A percentile compares a stretch with the other conserved stretches of the same genome.
phyloP scores from a whole-genome alignment of 1,140 invertebrate species.

The Olivierus martensii region DNA sequence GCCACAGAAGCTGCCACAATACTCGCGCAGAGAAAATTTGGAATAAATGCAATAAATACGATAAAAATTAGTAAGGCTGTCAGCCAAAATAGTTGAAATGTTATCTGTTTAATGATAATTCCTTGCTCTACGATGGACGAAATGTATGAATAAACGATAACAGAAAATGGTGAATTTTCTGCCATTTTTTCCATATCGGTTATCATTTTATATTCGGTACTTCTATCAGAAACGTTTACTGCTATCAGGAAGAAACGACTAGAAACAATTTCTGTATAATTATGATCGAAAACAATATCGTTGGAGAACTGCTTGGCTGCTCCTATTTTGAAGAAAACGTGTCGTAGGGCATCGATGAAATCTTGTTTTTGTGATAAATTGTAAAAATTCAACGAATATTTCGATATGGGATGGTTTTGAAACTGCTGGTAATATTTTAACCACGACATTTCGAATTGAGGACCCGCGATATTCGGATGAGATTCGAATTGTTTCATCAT shows the following conservation, averaged over 20 bases:
- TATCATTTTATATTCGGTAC: constrained; percentile 80
- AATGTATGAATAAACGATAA: constrained; percentile 28
- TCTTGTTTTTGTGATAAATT: constrained; percentile 52
- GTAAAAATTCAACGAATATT: constrained; percentile 41
- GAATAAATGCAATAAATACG: constrained; percentile 87
- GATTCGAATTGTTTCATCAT: constrained; percentile 63
- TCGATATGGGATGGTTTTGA: constrained; percentile 52
- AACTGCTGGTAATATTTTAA: constrained; percentile 66
- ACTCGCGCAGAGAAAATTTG: constrained; percentile 76
- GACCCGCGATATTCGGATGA: constrained; percentile 50
- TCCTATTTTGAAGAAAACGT: constrained; percentile 31
- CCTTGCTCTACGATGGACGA: constrained; percentile 79
- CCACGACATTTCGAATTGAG: constrained; percentile 78
- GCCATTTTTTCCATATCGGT: constrained; percentile 60
- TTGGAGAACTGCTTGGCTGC: constrained; percentile 48
- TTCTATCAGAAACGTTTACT: constrained; percentile 73
- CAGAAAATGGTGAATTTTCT: constrained; percentile 57
- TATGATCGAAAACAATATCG: constrained; percentile 68
- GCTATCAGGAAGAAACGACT: constrained; percentile 77
- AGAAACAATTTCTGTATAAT: constrained; percentile 54
- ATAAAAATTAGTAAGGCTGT: constrained; percentile 91
- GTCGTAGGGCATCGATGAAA: constrained; percentile 61
- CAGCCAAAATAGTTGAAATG: constrained; percentile 79
- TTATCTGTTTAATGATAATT: constrained; percentile 31
- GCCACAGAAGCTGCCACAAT: constrained; percentile 92